These are phyloP conservation scores for Auanema sp. DNA, from an alignment of 2,888 invertebrate genomes.

Conservation along the genomic window DNA sequence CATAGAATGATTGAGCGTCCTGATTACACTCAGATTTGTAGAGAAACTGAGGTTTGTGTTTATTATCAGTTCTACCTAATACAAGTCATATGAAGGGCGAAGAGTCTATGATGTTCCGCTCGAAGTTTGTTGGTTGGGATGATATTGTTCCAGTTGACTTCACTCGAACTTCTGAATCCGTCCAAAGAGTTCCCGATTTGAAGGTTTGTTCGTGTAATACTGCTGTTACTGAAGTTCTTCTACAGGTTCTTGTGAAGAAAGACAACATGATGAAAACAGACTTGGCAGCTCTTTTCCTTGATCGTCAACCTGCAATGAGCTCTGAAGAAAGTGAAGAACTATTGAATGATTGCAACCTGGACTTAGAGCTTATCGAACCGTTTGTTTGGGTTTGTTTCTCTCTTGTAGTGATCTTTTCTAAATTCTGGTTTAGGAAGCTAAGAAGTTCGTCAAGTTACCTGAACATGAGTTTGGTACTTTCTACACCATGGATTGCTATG, in stretches of 20 bases:
- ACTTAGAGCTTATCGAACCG: conserved; percentile 94
- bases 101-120: conserved; percentile 80
- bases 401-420: neutral
- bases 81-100: conserved; percentile 60
- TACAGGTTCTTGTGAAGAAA: conserved; percentile 72
- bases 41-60: conserved; percentile 50
- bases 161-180: conserved; percentile 94
- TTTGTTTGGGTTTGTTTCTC: conserved; percentile 75
- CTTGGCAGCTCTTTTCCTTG: conserved; percentile 90
- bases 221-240: neutral
- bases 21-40: conserved; percentile 78
- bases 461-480: conserved; percentile 88
- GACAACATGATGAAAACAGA: conserved; percentile 76
- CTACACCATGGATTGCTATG: conserved; percentile 92
- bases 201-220: conserved; percentile 66
- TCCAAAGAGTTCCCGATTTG: conserved; percentile 92
- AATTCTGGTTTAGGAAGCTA: conserved; percentile 74
- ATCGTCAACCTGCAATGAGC: conserved; percentile 83
- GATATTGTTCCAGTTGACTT: conserved; percentile 98
- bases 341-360: conserved; percentile 88
- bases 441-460: conserved; percentile 93
- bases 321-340: conserved; percentile 59
- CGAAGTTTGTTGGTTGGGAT: conserved; percentile 96
- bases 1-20: conserved; percentile 87
- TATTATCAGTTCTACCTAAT: neutral